Base-by-base conservation (phyloP, 2,888 invertebrate genomes). In the Parnassius mnemosyne region DNA sequence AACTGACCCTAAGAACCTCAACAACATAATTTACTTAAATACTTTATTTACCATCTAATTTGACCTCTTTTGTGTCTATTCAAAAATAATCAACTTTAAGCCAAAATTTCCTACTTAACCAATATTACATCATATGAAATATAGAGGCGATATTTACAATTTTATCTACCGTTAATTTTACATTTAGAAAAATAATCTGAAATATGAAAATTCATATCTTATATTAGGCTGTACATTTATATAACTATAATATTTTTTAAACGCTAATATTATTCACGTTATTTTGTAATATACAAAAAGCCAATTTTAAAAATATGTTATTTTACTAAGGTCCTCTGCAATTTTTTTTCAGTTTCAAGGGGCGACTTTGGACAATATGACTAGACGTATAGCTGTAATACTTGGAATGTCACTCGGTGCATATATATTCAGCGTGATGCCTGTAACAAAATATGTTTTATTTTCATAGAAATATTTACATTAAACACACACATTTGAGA, bases 171-270 rank as follows among this genome's bases (percentile, higher is more conserved):
- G 67, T 76, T 76, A 44, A 57, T 53, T 61, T 47, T 53, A 58
- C 54, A 53, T 78, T 80, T 78, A 76, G 79, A 84, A 85, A 85
- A 84, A 84, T 81, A 82, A 75, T 77, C 75, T 70, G 68, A 68
- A 76, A 71, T 74, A 74, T 74, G 68, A 73, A 71, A 79, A 74
- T 78, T 71, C 71, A 77, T 76, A 65, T 70, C 50, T 60, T 69
- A 72, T 68, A 76, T n/a, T n/a, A n/a, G n/a, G 72, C 80, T 81
- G 80, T 83, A 82, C 79, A 81, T 72, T 78, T 77, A 67, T 56
- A 69, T 78, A 72, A 65, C 74, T 76, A 76, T 68, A 68, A 54
- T 43, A 16, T n/a, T 25, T 56, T 51, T 60, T 59, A 20, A 62
- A 62, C 50, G 44, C 50, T 50, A 50, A 58, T 50, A 58, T 58